These are phyloP conservation scores for Mylabris phalerata DNA, from an alignment of 1,140 invertebrate genomes.

Conservation along the genomic window DNA sequence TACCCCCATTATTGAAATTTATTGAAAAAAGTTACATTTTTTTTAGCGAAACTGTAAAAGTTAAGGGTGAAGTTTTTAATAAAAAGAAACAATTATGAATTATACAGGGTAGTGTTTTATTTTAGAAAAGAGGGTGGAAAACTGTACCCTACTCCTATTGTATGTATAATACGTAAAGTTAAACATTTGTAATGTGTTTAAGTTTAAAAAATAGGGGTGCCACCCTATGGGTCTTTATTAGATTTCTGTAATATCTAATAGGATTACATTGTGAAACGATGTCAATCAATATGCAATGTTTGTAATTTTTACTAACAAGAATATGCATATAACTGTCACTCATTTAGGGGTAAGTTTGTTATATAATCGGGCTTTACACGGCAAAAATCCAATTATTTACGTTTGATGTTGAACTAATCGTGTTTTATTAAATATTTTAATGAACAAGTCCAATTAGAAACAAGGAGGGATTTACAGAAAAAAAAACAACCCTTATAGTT, in stretches of 20 bases:
- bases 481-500: too few relatives aligned
- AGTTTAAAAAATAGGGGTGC: constrained; percentile 11
- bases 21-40: too few relatives aligned
- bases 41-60: too few relatives aligned
- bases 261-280: constrained; percentile 22
- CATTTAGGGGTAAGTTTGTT: too few relatives aligned
- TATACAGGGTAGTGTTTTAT: too few relatives aligned
- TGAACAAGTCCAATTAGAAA: background rate
- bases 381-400: background rate
- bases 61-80: too few relatives aligned
- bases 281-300: constrained; percentile 26
- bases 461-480: too few relatives aligned
- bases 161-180: background rate
- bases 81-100: too few relatives aligned
- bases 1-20: too few relatives aligned
- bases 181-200: constrained; percentile 17
- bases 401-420: constrained; percentile 3
- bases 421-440: constrained; percentile 6
- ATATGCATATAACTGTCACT: background rate
- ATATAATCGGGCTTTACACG: too few relatives aligned
- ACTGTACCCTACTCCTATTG: too few relatives aligned
- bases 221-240: constrained; percentile 13
- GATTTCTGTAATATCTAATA: constrained; percentile 25
- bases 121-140: too few relatives aligned
- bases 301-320: constrained; percentile 24